phyloP scores from a whole-genome alignment of 1,140 invertebrate species.

The Lasioglossum baleicum region DNA sequence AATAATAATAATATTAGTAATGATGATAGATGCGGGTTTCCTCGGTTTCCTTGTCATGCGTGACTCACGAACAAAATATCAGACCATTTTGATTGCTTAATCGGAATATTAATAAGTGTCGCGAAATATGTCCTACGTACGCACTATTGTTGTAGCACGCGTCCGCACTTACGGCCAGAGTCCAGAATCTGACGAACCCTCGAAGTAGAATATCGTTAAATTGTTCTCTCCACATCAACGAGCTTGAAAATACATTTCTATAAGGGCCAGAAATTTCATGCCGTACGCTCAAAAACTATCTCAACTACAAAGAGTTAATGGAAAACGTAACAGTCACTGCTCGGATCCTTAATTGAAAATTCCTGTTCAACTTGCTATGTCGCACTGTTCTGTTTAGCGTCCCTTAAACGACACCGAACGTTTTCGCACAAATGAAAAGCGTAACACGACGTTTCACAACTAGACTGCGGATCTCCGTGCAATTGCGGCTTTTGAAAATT shows the following conservation, averaged over 20 bases:
- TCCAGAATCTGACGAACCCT: background rate
- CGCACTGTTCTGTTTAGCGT: too few relatives aligned
- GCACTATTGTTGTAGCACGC: slow-evolving; percentile 26
- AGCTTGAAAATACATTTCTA: background rate
- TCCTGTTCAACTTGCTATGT: too few relatives aligned
- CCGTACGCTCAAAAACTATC: background rate
- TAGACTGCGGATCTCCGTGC: too few relatives aligned
- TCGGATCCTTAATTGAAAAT: too few relatives aligned
- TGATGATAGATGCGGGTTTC: slow-evolving; percentile 57
- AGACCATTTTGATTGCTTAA: slow-evolving; percentile 67
- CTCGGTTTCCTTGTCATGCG: slow-evolving; percentile 43
- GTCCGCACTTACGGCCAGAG: background rate
- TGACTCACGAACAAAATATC: slow-evolving; percentile 71
- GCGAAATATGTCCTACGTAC: slow-evolving; percentile 35
- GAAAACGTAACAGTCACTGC: background rate
- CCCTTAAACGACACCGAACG: too few relatives aligned
- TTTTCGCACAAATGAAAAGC: too few relatives aligned
- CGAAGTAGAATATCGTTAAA: background rate
- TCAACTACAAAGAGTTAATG: too few relatives aligned
- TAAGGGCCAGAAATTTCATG: background rate
- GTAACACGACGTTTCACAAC: background rate
- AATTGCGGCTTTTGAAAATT: too few relatives aligned
- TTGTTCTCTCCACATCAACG: background rate
- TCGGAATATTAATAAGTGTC: slow-evolving; percentile 66
- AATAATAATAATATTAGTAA: slow-evolving; percentile 73